Conservation (phyloP, 2,888 invertebrate species). For the Plusia festucae region DNA sequence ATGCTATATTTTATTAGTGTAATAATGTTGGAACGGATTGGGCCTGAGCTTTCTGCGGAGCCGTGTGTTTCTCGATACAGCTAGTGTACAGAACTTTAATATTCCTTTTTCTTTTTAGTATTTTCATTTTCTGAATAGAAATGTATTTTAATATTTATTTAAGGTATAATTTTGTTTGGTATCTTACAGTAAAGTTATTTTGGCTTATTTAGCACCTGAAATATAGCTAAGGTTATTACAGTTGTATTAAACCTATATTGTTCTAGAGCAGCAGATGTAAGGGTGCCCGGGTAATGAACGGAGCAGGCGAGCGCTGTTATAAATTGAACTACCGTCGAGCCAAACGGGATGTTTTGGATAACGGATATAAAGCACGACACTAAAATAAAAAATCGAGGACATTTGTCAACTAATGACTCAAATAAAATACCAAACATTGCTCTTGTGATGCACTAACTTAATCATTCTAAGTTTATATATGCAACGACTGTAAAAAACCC, state of each 20-base stretch:
- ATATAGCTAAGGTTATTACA: slow-evolving; percentile 40
- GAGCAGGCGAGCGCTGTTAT: slow-evolving; percentile 61
- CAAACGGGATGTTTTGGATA: slow-evolving; percentile 56
- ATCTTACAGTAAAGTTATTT: background rate
- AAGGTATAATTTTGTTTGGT: slow-evolving; percentile 5
- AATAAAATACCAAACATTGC: slow-evolving; percentile 30
- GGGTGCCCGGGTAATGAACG: slow-evolving; percentile 65
- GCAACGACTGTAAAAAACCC: background rate
- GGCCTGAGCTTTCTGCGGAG: slow-evolving; percentile 16
- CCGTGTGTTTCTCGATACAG: slow-evolving; percentile 22
- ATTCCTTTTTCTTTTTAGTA: slow-evolving; percentile 16
- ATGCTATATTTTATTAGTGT: slow-evolving; percentile 46
- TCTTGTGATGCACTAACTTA: slow-evolving; percentile 19
- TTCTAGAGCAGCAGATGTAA: slow-evolving; percentile 49
- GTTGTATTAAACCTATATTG: slow-evolving; percentile 49
- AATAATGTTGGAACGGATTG: slow-evolving; percentile 41
- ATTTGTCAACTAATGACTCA: slow-evolving; percentile 46
- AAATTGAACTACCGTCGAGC: slow-evolving; percentile 64
- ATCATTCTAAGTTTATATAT: slow-evolving; percentile 18
- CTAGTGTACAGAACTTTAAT: slow-evolving; percentile 25
- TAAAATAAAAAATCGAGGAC: slow-evolving; percentile 48
- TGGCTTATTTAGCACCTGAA: background rate
- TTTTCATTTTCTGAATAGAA: slow-evolving; percentile 10
- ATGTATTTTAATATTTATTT: slow-evolving; percentile 11
- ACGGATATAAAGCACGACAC: slow-evolving; percentile 56